Percentiles rank a stretch among this genome's conserved stretches.
Evolutionary conservation across 2,797 vertebrate species (phyloP).

Genomic region (Setipinna tenuifilis): DNA sequence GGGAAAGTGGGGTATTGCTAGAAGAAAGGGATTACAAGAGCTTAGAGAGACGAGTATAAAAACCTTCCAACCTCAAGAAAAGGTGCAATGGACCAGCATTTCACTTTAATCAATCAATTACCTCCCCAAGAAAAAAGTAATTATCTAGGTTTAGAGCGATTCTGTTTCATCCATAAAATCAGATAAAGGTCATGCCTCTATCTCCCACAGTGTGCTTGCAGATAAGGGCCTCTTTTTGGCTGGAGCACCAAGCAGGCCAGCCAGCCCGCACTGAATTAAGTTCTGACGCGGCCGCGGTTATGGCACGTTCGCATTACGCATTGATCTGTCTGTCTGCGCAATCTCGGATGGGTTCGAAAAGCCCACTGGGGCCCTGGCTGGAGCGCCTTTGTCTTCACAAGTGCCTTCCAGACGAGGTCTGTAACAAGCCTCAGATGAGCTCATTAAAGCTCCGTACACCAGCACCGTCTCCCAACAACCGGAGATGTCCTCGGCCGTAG

Average conservation of each 20-base stretch:
- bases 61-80: neutral
- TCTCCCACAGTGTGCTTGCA: neutral
- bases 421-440: slow-evolving; percentile 57
- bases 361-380: slow-evolving; percentile 45
- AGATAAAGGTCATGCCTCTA: slow-evolving; percentile 17
- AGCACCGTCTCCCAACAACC: slow-evolving; percentile 47
- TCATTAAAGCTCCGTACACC: slow-evolving; percentile 48
- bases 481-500: slow-evolving; percentile 3
- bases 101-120: slow-evolving; percentile 14
- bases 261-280: neutral
- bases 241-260: neutral
- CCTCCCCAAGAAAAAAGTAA: neutral
- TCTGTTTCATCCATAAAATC: slow-evolving; percentile 23
- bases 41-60: too few species aligned
- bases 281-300: neutral
- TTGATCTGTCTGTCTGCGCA: slow-evolving; percentile 36
- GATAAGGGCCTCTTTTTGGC: neutral
- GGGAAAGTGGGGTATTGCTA: neutral
- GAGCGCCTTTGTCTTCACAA: slow-evolving; percentile 40
- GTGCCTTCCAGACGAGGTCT: slow-evolving; percentile 36
- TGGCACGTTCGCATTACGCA: slow-evolving; percentile 29
- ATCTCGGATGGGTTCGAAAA: slow-evolving; percentile 29
- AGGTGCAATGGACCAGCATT: neutral
- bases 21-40: neutral
- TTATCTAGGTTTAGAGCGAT: neutral